Percentiles rank a stretch among this genome's conserved stretches.
Conservation (phyloP, 2,888 invertebrate genomes). For the Fragum fragum region DNA sequence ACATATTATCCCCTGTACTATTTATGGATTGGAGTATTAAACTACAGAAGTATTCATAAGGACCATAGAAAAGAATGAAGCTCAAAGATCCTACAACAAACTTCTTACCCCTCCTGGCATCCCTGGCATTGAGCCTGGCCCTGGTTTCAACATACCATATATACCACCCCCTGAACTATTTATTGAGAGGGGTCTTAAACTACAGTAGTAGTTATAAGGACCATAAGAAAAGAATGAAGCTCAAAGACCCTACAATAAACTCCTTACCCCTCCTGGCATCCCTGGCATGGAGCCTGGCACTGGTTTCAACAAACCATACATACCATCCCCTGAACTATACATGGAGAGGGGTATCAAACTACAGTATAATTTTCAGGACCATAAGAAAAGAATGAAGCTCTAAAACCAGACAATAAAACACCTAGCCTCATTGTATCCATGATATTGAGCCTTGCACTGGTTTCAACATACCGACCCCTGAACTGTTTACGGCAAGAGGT, state of each 20-base stretch:
- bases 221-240: too few relatives aligned
- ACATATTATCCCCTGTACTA: slow-evolving; percentile 95
- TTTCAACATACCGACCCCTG: slow-evolving; percentile 98
- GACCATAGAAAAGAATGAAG: too few relatives aligned
- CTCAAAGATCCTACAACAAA: too few relatives aligned
- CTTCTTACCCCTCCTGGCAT: slow-evolving; percentile 92
- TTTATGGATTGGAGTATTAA: slow-evolving; percentile 94
- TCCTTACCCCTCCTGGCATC: slow-evolving; percentile 92
- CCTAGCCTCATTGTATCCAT: slow-evolving; percentile 92
- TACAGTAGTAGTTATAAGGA: neutral
- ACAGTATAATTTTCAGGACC: neutral
- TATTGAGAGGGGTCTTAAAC: slow-evolving; percentile 91
- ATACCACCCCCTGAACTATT: slow-evolving; percentile 96
- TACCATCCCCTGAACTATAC: slow-evolving; percentile 95
- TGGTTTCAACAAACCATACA: slow-evolving; percentile 99
- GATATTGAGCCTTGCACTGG: slow-evolving; percentile 94
- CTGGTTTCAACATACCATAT: slow-evolving; percentile 98
- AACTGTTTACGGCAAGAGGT: slow-evolving; percentile 95
- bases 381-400: too few relatives aligned
- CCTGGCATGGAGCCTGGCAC: slow-evolving; percentile 94
- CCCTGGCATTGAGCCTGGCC: slow-evolving; percentile 94
- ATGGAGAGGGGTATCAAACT: slow-evolving; percentile 91
- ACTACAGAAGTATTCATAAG: neutral
- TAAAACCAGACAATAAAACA: too few relatives aligned
- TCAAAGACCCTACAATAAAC: too few relatives aligned